Conservation (phyloP, 2,113 vertebrate genomes). For the Psilopsiagon aurifrons region DNA sequence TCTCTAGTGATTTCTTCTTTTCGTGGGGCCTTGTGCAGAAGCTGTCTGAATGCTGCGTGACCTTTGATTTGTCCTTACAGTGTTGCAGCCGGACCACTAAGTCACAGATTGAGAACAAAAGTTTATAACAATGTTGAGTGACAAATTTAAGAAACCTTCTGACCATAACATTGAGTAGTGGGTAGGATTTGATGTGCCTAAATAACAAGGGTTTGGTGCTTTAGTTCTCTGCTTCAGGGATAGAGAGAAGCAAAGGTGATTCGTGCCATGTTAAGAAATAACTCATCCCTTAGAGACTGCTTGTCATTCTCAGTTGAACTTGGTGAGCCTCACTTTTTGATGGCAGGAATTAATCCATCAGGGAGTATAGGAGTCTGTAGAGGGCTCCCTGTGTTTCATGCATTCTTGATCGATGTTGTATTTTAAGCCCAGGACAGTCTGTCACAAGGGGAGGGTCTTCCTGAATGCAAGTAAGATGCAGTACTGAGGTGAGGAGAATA, state of each 20-base stretch:
- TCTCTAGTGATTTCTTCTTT: neutral
- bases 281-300: neutral
- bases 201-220: neutral
- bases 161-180: neutral
- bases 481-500: neutral
- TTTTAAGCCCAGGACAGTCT: neutral
- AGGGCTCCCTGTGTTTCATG: neutral
- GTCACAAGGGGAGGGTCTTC: neutral
- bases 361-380: neutral
- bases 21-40: neutral
- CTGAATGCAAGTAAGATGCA: neutral
- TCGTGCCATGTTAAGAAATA: neutral
- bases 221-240: neutral
- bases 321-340: neutral
- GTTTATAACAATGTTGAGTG: neutral
- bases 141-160: neutral
- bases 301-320: neutral
- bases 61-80: neutral
- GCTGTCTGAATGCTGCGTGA: neutral
- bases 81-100: neutral
- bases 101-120: neutral
- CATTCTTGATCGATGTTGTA: neutral
- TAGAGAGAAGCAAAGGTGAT: neutral
- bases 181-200: neutral
- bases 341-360: neutral